phyloP scores from a whole-genome alignment of 2,888 invertebrate species.

The Chaitophorus viminalis region DNA sequence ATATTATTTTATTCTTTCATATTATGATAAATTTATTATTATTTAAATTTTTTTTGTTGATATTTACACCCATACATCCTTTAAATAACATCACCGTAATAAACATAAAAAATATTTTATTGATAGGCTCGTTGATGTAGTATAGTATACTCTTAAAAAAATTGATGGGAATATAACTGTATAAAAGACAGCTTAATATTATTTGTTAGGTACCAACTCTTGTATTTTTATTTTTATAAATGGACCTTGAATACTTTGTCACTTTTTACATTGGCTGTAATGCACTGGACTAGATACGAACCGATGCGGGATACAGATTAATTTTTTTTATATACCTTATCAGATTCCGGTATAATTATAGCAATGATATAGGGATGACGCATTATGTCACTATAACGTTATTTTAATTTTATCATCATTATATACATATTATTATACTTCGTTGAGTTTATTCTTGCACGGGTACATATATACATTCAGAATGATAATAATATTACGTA shows the following conservation, averaged over 20 bases:
- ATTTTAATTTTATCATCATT: background rate
- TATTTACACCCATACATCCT: too few relatives aligned
- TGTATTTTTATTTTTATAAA: background rate
- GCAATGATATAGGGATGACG: background rate
- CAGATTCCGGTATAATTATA: background rate
- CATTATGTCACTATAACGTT: background rate
- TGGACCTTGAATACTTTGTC: background rate
- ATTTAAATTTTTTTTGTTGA: too few relatives aligned
- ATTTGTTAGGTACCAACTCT: too few relatives aligned
- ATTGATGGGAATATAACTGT: too few relatives aligned
- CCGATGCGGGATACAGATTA: background rate
- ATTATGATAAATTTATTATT: too few relatives aligned
- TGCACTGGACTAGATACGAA: background rate
- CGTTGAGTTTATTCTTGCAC: slow-evolving; percentile 1
- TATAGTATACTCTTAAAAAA: too few relatives aligned
- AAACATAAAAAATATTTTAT: too few relatives aligned
- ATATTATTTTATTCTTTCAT: too few relatives aligned
- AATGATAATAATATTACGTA: slow-evolving; percentile 6
- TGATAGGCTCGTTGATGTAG: too few relatives aligned
- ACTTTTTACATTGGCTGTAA: background rate
- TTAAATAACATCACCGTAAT: too few relatives aligned
- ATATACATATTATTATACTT: background rate
- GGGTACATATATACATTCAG: background rate
- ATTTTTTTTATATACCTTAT: background rate
- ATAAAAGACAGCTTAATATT: background rate